phyloP scores from a whole-genome alignment of 2,888 invertebrate genomes.

The Caenorhabditis angaria region DNA sequence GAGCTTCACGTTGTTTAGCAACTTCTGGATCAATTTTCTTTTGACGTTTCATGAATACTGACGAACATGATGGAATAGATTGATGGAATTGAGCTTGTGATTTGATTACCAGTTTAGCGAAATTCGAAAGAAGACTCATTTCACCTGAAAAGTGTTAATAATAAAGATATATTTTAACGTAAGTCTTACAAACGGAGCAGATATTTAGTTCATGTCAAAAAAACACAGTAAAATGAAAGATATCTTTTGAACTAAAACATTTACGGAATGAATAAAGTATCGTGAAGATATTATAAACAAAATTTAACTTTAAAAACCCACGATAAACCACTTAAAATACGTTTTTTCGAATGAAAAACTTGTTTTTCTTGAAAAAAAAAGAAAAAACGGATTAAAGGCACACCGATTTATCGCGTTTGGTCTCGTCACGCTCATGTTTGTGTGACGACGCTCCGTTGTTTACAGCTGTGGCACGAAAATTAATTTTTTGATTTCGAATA shows the following conservation, averaged over 20 bases:
- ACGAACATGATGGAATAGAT: constrained; percentile 25
- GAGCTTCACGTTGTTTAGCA: constrained; percentile 83
- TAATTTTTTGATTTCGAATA: background rate
- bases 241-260: background rate
- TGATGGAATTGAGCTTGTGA: constrained; percentile 29
- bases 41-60: constrained; percentile 67
- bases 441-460: constrained; percentile 22
- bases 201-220: background rate
- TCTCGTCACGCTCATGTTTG: constrained; percentile 19
- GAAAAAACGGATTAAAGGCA: constrained; percentile 22
- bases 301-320: constrained; percentile 5
- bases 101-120: constrained; percentile 17
- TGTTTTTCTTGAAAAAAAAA: too few species aligned
- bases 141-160: constrained; percentile 10
- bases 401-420: constrained; percentile 14
- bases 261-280: background rate
- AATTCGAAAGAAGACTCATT: constrained; percentile 29
- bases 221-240: background rate
- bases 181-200: too few species aligned
- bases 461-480: background rate
- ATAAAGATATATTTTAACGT: constrained; percentile 3
- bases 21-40: constrained; percentile 74
- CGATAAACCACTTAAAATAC: constrained; percentile 4
- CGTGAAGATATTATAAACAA: background rate
- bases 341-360: constrained; percentile 11